A percentile compares a stretch with the other conserved stretches of the same genome.
Evolutionary conservation across 2,888 invertebrate genomes (phyloP).

Genomic region (Callosobruchus maculatus): DNA sequence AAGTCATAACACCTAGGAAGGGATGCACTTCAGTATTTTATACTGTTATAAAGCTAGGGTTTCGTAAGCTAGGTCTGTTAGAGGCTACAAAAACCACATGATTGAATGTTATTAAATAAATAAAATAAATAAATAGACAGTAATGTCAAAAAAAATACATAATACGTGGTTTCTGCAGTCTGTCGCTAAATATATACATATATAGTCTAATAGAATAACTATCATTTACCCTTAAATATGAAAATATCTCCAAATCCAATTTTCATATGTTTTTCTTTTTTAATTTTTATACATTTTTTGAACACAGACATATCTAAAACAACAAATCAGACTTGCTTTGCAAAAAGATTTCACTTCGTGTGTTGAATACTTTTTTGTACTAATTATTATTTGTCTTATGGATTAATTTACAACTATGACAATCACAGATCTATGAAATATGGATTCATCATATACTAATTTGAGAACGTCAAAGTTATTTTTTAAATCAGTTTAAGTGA

Average conservation of each 20-base stretch:
- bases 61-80: background rate
- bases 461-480: no score
- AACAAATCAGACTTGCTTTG: background rate
- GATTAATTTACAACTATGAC: background rate
- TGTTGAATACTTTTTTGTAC: background rate
- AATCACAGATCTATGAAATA: background rate
- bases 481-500: no score
- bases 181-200: background rate
- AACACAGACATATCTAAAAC: background rate
- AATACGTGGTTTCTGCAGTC: background rate
- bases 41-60: background rate
- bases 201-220: background rate
- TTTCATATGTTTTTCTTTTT: background rate
- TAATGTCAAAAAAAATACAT: background rate
- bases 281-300: background rate
- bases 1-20: background rate
- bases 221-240: background rate
- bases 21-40: background rate
- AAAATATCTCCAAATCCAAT: background rate
- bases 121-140: no score
- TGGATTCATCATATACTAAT: no score
- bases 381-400: background rate
- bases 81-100: background rate
- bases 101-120: no score
- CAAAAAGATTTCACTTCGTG: background rate